Base-by-base conservation (phyloP, 2,113 vertebrate species). In the Monopterus albus region DNA sequence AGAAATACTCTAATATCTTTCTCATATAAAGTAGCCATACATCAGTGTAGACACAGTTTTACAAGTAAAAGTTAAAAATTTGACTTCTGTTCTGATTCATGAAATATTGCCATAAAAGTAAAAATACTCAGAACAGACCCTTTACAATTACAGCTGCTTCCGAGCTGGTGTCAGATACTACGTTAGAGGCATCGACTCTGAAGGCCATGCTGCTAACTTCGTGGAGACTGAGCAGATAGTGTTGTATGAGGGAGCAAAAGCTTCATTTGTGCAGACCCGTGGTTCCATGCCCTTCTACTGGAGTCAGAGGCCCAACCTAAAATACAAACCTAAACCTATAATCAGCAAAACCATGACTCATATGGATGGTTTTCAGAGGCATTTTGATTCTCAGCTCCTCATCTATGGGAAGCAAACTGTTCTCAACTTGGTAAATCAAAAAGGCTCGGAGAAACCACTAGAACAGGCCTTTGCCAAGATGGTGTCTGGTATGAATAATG, bases 241-340 rank as follows among this genome's bases (percentile, higher is more conserved):
- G 51, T 94, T 97, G 92, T 98, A 96, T 75, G 94, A 87, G 29
- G 96, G 95, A 40, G 94, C 90, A 28, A 96, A 93, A 74, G 95
- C 96, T 39, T 98, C 98, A 0, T 99, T 99, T 60, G 95, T 99
- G 2, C 97, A 99, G 97, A 98, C 96, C 3, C 94, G 97, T 85
- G 97, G 97, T 75, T 99, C 98, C 25, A 99, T 99, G 90, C 98
- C 98, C 2, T 95, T 99, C 81, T 99, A 96, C 90, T 99, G 98
- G 98, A 98, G 97, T 79, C 98, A 99, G 66, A 95, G 97, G 88
- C 98, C 98, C 90, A 98, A 99, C 88, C 95, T 99, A 78, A 97
- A 94, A 88, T 99, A 99, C 78, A 99, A 99, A 84, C 98, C 97
- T 55, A 94, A 92, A 77, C 98, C 97, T 1, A 94, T 96, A 75